These are phyloP conservation scores for Latrodectus geometricus DNA, from an alignment of 1,140 invertebrate species.

Conservation along the genomic window DNA sequence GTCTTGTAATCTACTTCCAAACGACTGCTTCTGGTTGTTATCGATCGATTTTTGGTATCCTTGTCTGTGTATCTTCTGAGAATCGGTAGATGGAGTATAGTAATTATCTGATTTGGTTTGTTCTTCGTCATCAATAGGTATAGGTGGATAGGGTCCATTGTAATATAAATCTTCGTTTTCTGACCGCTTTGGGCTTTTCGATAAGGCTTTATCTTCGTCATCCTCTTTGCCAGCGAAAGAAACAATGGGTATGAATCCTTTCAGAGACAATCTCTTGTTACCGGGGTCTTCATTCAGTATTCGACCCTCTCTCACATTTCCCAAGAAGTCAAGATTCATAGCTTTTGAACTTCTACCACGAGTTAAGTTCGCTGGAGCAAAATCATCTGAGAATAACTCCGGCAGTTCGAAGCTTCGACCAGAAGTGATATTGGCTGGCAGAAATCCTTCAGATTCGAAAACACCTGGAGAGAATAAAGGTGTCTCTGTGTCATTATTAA, in stretches of 20 bases:
- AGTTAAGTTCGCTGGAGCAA: constrained; percentile 36
- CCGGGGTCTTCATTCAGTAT: constrained; percentile 62
- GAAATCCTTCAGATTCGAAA: neutral
- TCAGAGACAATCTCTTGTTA: constrained; percentile 42
- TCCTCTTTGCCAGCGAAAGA: constrained; percentile 41
- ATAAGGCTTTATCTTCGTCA: neutral
- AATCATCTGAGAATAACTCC: constrained; percentile 39
- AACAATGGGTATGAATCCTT: constrained; percentile 64
- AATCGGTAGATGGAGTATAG: constrained; percentile 9
- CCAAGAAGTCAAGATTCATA: constrained; percentile 34
- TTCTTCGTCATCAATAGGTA: constrained; percentile 33
- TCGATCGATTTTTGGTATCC: constrained; percentile 22
- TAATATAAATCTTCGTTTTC: constrained; percentile 8
- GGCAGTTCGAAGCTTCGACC: constrained; percentile 1
- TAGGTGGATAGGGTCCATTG: constrained; percentile 15
- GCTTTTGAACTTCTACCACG: constrained; percentile 41
- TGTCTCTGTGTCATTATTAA: neutral
- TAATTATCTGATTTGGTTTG: constrained; percentile 10
- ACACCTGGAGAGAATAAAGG: neutral
- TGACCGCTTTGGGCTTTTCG: constrained; percentile 5
- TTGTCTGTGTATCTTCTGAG: neutral
- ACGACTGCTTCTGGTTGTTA: constrained; percentile 8
- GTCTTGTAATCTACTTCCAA: constrained; percentile 3
- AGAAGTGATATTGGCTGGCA: constrained; percentile 19
- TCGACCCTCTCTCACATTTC: constrained; percentile 54